phyloP scores from a whole-genome alignment of 2,797 vertebrate genomes.

The Lagocephalus sceleratus region DNA sequence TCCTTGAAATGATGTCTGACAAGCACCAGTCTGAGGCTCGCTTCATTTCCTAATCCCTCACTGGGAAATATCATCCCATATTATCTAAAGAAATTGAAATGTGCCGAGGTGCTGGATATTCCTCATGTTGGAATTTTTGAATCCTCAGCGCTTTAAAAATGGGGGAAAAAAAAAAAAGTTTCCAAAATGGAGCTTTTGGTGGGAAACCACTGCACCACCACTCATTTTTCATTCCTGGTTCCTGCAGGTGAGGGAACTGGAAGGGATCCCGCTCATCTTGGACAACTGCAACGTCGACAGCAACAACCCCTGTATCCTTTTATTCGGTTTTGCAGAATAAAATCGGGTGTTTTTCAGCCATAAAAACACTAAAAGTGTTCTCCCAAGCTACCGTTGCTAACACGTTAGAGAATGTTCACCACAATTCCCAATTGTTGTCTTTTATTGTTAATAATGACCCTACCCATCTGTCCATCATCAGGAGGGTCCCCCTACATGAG shows the following conservation, averaged over 20 bases:
- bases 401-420: neutral
- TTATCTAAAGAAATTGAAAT: too few relatives aligned
- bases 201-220: neutral
- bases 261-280: constrained; percentile 90
- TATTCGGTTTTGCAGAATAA: constrained; percentile 5
- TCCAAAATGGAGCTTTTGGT: neutral
- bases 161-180: too few relatives aligned
- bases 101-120: too few relatives aligned
- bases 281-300: constrained; percentile 94
- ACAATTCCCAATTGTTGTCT: neutral
- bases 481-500: too few relatives aligned
- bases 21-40: too few relatives aligned
- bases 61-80: too few relatives aligned
- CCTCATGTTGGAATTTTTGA: too few relatives aligned
- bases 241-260: constrained; percentile 84
- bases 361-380: constrained; percentile 7
- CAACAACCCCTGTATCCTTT: constrained; percentile 99
- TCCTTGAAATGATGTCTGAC: too few relatives aligned
- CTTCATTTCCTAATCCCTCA: too few relatives aligned
- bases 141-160: too few relatives aligned
- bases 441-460: constrained; percentile 2
- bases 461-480: too few relatives aligned
- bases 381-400: constrained; percentile 8
- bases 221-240: constrained; percentile 15
- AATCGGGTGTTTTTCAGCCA: constrained; percentile 13